A percentile compares a stretch with the other conserved stretches of the same genome.
These are phyloP conservation scores for Sinella curviseta DNA, from an alignment of 1,140 invertebrate species.

Conservation along the genomic window DNA sequence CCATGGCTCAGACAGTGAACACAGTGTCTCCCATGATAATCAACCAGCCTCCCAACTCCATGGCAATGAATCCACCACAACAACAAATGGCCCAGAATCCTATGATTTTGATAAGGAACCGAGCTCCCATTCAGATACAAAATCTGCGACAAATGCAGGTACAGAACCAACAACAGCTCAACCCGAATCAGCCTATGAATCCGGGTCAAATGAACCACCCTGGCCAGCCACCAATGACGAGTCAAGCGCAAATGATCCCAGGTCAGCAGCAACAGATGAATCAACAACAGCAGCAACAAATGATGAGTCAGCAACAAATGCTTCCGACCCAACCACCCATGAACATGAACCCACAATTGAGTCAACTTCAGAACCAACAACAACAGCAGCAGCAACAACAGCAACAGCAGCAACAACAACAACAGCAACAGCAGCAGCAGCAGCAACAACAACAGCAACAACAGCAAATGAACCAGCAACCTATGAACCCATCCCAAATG, in stretches of 20 bases:
- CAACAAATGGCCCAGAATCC: no score
- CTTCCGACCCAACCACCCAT: constrained; percentile 26
- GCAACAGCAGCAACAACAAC: no score
- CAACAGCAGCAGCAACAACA: constrained; percentile 53
- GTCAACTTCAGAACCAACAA: constrained; percentile 22
- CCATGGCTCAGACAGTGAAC: neutral
- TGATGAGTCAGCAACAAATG: neutral
- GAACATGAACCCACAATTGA: constrained; percentile 40
- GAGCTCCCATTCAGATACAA: neutral
- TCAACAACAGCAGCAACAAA: constrained; percentile 29
- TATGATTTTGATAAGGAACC: neutral
- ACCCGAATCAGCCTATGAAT: neutral
- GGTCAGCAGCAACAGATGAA: neutral
- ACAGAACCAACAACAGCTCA: constrained; percentile 15
- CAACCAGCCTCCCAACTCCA: neutral
- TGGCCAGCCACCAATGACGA: constrained; percentile 2
- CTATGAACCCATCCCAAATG: constrained; percentile 13
- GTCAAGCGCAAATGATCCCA: constrained; percentile 9
- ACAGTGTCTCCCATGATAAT: constrained; percentile 7
- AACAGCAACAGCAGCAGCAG: constrained; percentile 50
- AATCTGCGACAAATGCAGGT: constrained; percentile 25
- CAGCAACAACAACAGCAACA: constrained; percentile 48
- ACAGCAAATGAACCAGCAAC: constrained; percentile 31
- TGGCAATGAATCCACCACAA: constrained; percentile 11
- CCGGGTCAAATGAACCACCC: constrained; percentile 8